Percentiles rank a stretch among this genome's conserved stretches.
phyloP scores from a whole-genome alignment of 2,888 invertebrate genomes.

The Spisula subtruncata region DNA sequence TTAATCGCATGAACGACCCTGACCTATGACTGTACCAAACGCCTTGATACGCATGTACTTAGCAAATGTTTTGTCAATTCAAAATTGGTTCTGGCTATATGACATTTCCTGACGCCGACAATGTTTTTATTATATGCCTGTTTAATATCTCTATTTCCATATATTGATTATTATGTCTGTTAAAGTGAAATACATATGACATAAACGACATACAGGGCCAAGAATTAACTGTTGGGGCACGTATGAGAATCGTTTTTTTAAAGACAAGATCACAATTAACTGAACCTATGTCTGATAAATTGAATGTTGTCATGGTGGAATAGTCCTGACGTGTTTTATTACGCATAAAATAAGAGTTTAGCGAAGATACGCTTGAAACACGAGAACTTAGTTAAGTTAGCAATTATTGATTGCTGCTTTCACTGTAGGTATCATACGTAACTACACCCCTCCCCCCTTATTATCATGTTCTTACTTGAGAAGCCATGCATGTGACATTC shows the following conservation, averaged over 20 bases:
- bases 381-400: no score
- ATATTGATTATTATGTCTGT: background rate
- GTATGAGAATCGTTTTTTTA: background rate
- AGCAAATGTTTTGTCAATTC: background rate
- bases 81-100: background rate
- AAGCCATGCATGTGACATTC: no score
- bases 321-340: no score
- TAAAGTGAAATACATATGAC: background rate
- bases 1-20: background rate
- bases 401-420: no score
- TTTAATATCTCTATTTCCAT: constrained; percentile 1
- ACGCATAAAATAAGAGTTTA: no score
- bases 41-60: background rate
- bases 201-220: background rate
- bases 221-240: background rate
- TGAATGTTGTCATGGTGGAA: no score
- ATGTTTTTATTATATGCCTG: background rate
- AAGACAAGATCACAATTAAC: background rate
- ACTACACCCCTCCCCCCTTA: no score
- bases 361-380: no score
- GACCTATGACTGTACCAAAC: background rate
- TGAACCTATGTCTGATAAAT: constrained; percentile 4
- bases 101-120: background rate
- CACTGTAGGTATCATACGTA: no score
- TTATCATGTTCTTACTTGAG: no score